These are phyloP conservation scores for Siniperca chuatsi DNA, from an alignment of 2,113 vertebrate genomes.

Conservation along the genomic window DNA sequence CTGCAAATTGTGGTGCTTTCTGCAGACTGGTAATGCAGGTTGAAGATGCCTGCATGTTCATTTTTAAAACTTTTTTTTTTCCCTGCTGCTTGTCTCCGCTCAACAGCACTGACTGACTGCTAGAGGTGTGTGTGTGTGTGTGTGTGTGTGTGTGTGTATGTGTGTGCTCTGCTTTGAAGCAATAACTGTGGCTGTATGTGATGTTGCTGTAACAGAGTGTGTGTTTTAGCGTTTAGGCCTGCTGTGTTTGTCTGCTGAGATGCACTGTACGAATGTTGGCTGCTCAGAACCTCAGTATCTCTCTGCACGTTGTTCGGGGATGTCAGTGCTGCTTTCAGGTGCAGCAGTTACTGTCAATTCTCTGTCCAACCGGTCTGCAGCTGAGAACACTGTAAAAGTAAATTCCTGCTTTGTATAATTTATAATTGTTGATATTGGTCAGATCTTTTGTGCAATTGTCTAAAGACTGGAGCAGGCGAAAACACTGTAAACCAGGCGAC, in stretches of 20 bases:
- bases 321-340: slow-evolving; percentile 58
- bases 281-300: slow-evolving; percentile 52
- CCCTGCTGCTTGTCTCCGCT: slow-evolving; percentile 59
- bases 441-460: slow-evolving; percentile 62
- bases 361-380: slow-evolving; percentile 34
- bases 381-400: slow-evolving; percentile 56
- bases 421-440: slow-evolving; percentile 41
- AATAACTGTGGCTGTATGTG: slow-evolving; percentile 69
- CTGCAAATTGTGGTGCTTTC: slow-evolving; percentile 63
- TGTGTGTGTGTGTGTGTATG: slow-evolving; percentile 16
- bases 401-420: slow-evolving; percentile 61
- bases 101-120: slow-evolving; percentile 56
- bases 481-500: slow-evolving; percentile 46
- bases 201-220: slow-evolving; percentile 54
- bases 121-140: slow-evolving; percentile 30
- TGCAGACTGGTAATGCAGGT: slow-evolving; percentile 41
- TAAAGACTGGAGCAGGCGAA: slow-evolving; percentile 49
- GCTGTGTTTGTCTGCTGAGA: slow-evolving; percentile 44
- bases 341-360: slow-evolving; percentile 32
- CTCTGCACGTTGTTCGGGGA: slow-evolving; percentile 22
- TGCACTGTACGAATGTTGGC: slow-evolving; percentile 43
- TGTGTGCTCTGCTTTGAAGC: slow-evolving; percentile 64
- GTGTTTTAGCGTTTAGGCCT: slow-evolving; percentile 49
- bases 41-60: slow-evolving; percentile 55
- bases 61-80: slow-evolving; percentile 1